Evolutionary conservation across 1,140 invertebrate genomes (phyloP), one percentile per base, ranked within the genome.

Genomic region (Euura lappo): DNA sequence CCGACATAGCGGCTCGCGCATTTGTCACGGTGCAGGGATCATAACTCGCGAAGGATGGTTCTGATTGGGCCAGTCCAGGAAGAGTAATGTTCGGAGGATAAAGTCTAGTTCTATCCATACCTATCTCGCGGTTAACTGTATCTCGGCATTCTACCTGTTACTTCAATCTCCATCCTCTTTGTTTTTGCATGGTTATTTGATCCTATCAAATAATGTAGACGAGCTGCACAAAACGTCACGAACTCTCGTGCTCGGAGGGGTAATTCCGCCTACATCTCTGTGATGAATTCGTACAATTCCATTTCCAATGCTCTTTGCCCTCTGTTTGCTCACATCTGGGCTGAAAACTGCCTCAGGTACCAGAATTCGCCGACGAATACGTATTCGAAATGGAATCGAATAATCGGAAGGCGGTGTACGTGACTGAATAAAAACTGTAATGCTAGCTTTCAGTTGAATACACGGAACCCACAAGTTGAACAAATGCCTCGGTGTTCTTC

Each of bases 51-150:
- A 60, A 60, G 51, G 51, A 60, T 60, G 51, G 13, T 60, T 60
- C 51, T 60, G 51, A 60, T 60, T 60, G 51, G 51, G 51, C 51
- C 51, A 60, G 51, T 60, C 51, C 51, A n/a, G 6, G 51, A 60
- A 60, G 51, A 60, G 51, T 60, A 60, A 60, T 60, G 51, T 6
- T 8, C 51, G 51, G 51, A 60, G 51, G 51, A 60, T 60, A 60
- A n/a, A 60, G 51, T n/a, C 51, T n/a, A n/a, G 51, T 8, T 60
- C 51, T 60, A 60, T 60, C 51, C 6, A 6, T n/a, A 11, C 51
- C 51, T 28, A 60, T 60, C 51, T 8, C 51, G 4, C 51, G 51
- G 51, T 60, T 60, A 60, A 60, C 51, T 60, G 51, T 60, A 60
- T 60, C 51, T 60, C 5, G 51, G 51, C 8, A 8, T 8, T 60